These are phyloP conservation scores for Baronia brevicornis DNA, from an alignment of 2,888 invertebrate species.

Conservation along the genomic window DNA sequence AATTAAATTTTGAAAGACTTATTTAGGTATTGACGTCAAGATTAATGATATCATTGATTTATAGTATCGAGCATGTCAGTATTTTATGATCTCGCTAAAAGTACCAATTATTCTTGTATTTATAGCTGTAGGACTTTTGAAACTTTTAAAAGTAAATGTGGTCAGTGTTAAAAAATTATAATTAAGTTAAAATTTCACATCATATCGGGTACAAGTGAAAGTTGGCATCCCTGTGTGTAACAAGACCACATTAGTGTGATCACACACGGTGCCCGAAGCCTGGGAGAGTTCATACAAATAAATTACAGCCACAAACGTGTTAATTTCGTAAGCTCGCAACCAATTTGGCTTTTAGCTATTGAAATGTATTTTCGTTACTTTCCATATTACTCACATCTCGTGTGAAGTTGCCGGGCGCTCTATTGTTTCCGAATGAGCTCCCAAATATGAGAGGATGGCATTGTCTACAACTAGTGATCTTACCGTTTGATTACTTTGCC, in stretches of 20 bases:
- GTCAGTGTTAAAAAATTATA: too few relatives aligned
- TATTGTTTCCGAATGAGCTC: constrained; percentile 48
- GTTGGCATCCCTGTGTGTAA: constrained; percentile 24
- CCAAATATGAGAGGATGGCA: constrained; percentile 19
- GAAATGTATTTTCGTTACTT: constrained; percentile 72
- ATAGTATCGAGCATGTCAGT: too few relatives aligned
- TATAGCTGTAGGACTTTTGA: too few relatives aligned
- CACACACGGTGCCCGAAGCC: constrained; percentile 53
- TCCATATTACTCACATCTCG: constrained; percentile 47
- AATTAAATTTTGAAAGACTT: too few relatives aligned
- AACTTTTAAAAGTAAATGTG: too few relatives aligned
- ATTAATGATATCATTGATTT: too few relatives aligned
- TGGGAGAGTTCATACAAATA: constrained; percentile 63
- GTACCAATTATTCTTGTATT: too few relatives aligned
- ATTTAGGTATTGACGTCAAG: too few relatives aligned
- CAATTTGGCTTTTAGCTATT: constrained; percentile 66
- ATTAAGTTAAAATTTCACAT: too few relatives aligned
- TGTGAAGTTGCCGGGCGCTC: constrained; percentile 46
- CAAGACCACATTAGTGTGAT: constrained; percentile 57
- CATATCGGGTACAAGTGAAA: too few relatives aligned
- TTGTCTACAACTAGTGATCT: constrained; percentile 15
- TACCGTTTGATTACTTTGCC: constrained; percentile 14
- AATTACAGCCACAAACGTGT: constrained; percentile 57
- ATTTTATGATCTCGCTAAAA: too few relatives aligned
- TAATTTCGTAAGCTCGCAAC: constrained; percentile 63